Conservation (phyloP, 2,888 invertebrate species). For the Philonicus albiceps region DNA sequence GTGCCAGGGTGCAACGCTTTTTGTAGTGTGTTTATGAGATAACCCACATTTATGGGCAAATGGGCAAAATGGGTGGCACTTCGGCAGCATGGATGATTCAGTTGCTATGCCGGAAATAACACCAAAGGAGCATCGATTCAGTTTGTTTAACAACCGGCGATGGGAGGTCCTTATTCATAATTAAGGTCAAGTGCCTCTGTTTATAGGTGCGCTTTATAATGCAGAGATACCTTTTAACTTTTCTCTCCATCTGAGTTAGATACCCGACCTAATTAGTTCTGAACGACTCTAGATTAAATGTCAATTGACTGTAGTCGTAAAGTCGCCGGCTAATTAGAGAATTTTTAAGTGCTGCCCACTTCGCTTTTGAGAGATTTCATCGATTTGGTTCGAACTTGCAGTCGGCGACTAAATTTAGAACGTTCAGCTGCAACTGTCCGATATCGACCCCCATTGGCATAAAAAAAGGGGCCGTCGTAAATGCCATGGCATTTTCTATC, state of each 20-base stretch:
- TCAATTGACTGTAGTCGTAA: neutral
- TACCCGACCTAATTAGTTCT: neutral
- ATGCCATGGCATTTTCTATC: neutral
- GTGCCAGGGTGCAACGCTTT: neutral
- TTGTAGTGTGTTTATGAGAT: neutral
- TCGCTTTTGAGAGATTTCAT: neutral
- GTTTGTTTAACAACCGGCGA: neutral
- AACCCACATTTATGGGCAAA: neutral
- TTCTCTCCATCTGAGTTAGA: neutral
- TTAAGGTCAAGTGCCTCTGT: neutral
- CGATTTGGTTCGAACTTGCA: neutral
- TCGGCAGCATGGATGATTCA: neutral
- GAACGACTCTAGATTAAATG: neutral
- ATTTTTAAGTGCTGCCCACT: neutral
- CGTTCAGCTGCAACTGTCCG: neutral
- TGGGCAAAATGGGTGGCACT: neutral
- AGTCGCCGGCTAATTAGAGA: neutral
- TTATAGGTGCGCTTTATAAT: neutral
- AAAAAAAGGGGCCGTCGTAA: neutral
- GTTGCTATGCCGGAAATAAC: neutral
- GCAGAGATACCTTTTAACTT: neutral
- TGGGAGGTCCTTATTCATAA: neutral
- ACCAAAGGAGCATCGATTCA: neutral
- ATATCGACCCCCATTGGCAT: neutral
- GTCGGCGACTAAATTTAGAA: neutral